Base-by-base conservation (phyloP, 2,113 vertebrate genomes). In the Dicaeum eximium region DNA sequence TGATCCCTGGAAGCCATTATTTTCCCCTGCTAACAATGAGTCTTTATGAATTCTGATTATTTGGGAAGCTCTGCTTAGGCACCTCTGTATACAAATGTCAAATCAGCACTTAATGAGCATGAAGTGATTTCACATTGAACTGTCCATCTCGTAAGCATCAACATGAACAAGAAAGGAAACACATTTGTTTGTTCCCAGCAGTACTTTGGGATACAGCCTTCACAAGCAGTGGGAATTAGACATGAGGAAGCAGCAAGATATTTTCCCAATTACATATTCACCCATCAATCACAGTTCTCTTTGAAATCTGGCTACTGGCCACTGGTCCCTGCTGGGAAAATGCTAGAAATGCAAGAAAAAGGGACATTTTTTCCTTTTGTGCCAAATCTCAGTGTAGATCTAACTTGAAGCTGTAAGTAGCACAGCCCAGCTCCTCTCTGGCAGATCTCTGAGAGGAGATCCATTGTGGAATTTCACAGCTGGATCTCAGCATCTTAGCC, bases 221-320 rank as follows among this genome's bases (percentile, higher is more conserved):
- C 64, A 95, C 91, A 88, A 92, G 70, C 94, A 94, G 88, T 95
- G 95, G 93, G 97, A 97, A 97, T 96, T 77, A 96, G 89, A 93
- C 95, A 95, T 89, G 85, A 97, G 95, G 95, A 96, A 96, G 73
- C 81, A 92, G 93, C 66, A 91, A 94, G 85, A 88, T 96, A 86
- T 79, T 94, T 93, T 92, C 64, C 44, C 87, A 31, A 69, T 87
- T 95, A 82, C 90, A 96, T 93, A 94, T 94, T 95, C 95, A 95
- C 84, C 80, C 93, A 96, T 98, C 96, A 97, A 82, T 97, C 95
- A 96, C 37, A 85, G 87, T n/a, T 84, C 56, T 91, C 70, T 90
- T 92, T 88, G 83, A 92, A 95, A 86, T 11, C 64, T 95, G 96
- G 88, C 95, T 91, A 69, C 64, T 83, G 93, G 94, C 95, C 96